Evolutionary conservation across 2,797 vertebrate genomes (phyloP).

Genomic region (Syndactyla subalaris): DNA sequence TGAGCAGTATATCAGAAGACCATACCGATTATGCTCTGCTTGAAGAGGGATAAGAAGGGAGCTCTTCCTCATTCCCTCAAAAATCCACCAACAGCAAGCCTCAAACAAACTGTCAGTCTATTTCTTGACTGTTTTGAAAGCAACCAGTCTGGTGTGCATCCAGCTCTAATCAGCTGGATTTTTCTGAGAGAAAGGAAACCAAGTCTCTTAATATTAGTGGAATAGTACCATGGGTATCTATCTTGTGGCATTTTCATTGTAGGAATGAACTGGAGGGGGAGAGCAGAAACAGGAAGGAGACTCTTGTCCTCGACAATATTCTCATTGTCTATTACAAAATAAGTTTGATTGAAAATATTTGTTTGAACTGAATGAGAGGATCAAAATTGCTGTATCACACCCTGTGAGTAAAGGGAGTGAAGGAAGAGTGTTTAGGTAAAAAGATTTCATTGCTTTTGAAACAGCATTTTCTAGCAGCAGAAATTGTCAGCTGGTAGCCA

Average conservation of each 20-base stretch:
- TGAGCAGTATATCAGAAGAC: neutral
- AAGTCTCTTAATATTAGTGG: neutral
- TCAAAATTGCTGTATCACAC: neutral
- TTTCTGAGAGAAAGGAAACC: neutral
- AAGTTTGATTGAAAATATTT: neutral
- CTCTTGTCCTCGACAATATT: neutral
- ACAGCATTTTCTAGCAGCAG: neutral
- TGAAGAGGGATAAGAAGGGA: neutral
- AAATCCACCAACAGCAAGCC: neutral
- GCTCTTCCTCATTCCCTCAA: accelerated
- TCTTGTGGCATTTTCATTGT: neutral
- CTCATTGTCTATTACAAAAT: neutral
- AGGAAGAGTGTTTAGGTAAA: neutral
- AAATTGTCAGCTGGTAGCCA: neutral
- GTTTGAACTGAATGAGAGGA: neutral
- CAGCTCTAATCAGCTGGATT: neutral
- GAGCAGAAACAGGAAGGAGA: neutral
- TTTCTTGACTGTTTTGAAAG: neutral
- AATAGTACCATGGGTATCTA: neutral
- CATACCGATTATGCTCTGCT: neutral
- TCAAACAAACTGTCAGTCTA: neutral
- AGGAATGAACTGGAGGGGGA: neutral
- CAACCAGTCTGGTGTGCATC: neutral
- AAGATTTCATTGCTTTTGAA: neutral
- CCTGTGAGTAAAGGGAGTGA: neutral